Evolutionary conservation across 2,113 vertebrate species (phyloP), one percentile per base, ranked within the genome.

Genomic region (Murina feae): DNA sequence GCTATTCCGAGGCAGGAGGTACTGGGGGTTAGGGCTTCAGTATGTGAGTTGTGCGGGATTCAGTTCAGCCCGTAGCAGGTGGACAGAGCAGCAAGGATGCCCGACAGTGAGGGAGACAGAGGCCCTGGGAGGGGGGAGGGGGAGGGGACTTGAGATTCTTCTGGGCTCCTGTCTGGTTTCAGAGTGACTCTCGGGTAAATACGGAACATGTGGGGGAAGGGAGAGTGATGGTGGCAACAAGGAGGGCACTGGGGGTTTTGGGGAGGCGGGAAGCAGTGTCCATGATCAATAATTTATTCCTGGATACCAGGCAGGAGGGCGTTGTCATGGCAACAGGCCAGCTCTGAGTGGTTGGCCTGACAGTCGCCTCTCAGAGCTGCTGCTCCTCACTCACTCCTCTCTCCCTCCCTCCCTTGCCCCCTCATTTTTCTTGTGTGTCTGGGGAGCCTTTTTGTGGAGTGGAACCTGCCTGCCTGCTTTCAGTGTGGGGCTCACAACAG

Each of bases 251-350:
- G 76, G 84, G 96, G 88, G 66, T 87, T 95, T 44, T 16, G 18
- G 72, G 63, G 89, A 90, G 82, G 89, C 0, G 1, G 72, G 75
- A 86, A 94, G 65, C 79, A 78, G 68, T 80, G 83, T 92, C 74
- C 53, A 0, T 3, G 20, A 98, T 98, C 97, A 96, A 97, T 97
- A 97, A 97, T 97, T 95, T 92, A 94, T 97, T 96, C 93, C 90
- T 55, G 89, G 93, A 47, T 92, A 69, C 63, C 84, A 79, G 4
- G 79, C 95, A 89, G 89, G 95, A 97, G 86, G 92, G 35, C 5
- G 74, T 97, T 49, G 95, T 89, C 94, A 96, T 97, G 95, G 95
- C 74, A 95, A 97, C 97, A 75, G 94, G 86, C 68, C 63, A 2
- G 72, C 95, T 69, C 37, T 9, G 47, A 23, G 35, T 20, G 81